Evolutionary conservation across 2,797 vertebrate genomes (phyloP).

Genomic region (Anguilla marmorata): DNA sequence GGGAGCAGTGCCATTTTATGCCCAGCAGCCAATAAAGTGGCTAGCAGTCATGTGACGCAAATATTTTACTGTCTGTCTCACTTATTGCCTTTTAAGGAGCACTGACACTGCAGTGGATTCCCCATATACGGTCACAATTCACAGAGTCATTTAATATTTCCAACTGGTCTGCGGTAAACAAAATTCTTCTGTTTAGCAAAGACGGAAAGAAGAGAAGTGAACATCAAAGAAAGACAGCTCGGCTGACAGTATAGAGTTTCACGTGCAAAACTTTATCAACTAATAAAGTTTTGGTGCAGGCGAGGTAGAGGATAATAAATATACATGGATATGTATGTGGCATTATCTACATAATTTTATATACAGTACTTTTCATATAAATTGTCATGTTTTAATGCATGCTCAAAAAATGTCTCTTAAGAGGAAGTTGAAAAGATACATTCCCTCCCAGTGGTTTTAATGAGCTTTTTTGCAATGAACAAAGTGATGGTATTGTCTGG

Average conservation of each 20-base stretch:
- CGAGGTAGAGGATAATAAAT: neutral
- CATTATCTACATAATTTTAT: neutral
- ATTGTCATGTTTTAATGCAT: neutral
- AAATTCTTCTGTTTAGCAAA: slow-evolving; percentile 49
- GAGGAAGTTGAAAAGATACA: neutral
- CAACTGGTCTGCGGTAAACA: slow-evolving; percentile 45
- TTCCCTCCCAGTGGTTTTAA: neutral
- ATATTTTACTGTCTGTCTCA: slow-evolving; percentile 50
- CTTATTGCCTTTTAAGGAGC: slow-evolving; percentile 69
- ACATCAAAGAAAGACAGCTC: slow-evolving; percentile 46
- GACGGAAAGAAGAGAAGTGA: slow-evolving; percentile 28
- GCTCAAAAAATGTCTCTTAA: neutral
- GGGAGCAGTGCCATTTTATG: slow-evolving; percentile 47
- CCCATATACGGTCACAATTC: slow-evolving; percentile 68
- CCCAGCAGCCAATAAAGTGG: slow-evolving; percentile 48
- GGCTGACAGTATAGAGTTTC: slow-evolving; percentile 38
- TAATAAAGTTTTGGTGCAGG: neutral
- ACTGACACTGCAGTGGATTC: slow-evolving; percentile 45
- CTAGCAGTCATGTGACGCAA: slow-evolving; percentile 51
- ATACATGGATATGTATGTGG: neutral
- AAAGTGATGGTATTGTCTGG: neutral
- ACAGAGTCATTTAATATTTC: slow-evolving; percentile 64
- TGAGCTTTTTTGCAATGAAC: neutral
- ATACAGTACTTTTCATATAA: neutral
- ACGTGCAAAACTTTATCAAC: neutral